Evolutionary conservation across 2,888 invertebrate genomes (phyloP).

Genomic region (Chrysolina oricalcia): DNA sequence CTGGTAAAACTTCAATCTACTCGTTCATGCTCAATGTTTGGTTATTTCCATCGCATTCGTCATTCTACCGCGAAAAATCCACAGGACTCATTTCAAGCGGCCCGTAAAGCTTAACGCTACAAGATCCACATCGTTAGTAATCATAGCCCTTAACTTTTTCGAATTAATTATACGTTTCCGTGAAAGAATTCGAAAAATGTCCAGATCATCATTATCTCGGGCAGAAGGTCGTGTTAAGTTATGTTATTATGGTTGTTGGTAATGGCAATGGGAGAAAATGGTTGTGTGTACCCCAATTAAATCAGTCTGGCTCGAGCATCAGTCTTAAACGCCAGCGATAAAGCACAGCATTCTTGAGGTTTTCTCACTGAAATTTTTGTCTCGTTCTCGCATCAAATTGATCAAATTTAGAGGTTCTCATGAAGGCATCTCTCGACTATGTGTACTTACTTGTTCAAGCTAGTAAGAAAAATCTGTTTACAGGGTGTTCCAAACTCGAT

Average conservation of each 20-base stretch:
- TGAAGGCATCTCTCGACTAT: too few species aligned
- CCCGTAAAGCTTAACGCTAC: not conserved
- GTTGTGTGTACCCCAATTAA: slow-evolving; percentile 40
- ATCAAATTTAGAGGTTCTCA: too few species aligned
- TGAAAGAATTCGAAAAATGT: slow-evolving; percentile 45
- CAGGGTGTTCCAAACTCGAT: too few species aligned
- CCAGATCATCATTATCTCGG: slow-evolving; percentile 38
- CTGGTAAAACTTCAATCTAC: too few species aligned
- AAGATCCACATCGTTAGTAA: slow-evolving; percentile 30
- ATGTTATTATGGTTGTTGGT: slow-evolving; percentile 46
- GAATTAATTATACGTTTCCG: slow-evolving; percentile 41
- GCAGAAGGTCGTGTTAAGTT: slow-evolving; percentile 39
- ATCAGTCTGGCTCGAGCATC: slow-evolving; percentile 35
- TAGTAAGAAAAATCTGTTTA: too few species aligned
- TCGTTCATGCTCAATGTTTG: too few species aligned
- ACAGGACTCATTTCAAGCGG: not conserved
- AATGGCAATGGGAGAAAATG: slow-evolving; percentile 40
- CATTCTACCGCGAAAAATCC: not conserved
- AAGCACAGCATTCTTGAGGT: slow-evolving; percentile 24
- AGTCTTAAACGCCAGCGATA: slow-evolving; percentile 33
- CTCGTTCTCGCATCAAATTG: not conserved
- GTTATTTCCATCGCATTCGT: not conserved
- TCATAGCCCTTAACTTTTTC: slow-evolving; percentile 31
- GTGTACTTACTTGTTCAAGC: too few species aligned
- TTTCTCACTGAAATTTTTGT: slow-evolving; percentile 9